Percentiles rank a stretch among this genome's conserved stretches.
Conservation (phyloP, 2,797 vertebrate species). For the Orientallactaga sibirica region DNA sequence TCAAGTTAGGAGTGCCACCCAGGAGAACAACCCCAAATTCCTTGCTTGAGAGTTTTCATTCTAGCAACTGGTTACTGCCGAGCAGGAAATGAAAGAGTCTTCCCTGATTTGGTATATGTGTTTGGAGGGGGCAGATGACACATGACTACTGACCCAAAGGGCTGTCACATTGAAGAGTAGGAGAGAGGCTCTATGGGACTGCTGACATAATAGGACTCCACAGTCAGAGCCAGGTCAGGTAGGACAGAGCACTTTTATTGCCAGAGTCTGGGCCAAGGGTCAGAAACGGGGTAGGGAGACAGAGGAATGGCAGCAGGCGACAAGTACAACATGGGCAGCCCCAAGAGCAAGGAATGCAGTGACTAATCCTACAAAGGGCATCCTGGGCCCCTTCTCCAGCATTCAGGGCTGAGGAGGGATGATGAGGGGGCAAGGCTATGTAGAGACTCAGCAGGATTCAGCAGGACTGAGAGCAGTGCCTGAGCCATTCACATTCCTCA, state of each 20-base stretch:
- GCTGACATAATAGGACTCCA: neutral
- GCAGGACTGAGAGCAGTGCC: no score
- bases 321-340: neutral
- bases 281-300: neutral
- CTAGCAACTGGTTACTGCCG: neutral
- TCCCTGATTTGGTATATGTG: no score
- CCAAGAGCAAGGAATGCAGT: neutral
- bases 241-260: no score
- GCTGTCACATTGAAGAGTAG: neutral
- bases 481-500: neutral
- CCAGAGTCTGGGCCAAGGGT: neutral
- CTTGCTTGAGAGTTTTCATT: no score
- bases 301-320: neutral
- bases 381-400: neutral
- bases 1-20: neutral
- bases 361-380: neutral
- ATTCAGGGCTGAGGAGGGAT: neutral
- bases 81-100: neutral
- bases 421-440: neutral
- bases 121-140: no score
- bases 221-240: neutral
- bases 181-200: neutral
- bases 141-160: no score
- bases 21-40: neutral
- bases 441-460: neutral